Base-by-base conservation (phyloP, 1,140 invertebrate genomes). In the Caenorhabditis latens region DNA sequence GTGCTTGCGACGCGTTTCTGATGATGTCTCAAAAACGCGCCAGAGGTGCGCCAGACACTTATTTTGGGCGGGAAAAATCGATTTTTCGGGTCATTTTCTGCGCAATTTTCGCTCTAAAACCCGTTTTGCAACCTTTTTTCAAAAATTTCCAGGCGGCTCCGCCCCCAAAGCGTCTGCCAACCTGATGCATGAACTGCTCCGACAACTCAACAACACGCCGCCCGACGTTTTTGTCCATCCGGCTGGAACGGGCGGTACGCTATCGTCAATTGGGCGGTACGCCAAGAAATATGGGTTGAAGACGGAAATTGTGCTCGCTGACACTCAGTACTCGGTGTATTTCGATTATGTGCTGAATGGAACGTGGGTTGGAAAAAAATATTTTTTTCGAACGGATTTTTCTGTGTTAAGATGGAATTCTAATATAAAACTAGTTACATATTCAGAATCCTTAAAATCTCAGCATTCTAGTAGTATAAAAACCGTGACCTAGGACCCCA, bases 261-360 rank as follows among this genome's bases (percentile, higher is more conserved):
- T 91, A 16, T 88, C 90, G 3, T 91, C 91, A 21, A 84, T 91
- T 40, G 90, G 90, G 4, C 53, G 90, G 58, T 91, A 89, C 58
- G 67, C 86, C 19, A 84, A 84, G 84, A 91, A 91, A 61, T 91
- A 91, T 63, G 86, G 48, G 13, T 40, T 85, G 1, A 48, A 67
- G 0, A 91, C 90, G 4, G 21, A 89, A 46, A 83, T 91, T 40
- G 88, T 91, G 2, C 40, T 91, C 21, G 90, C 86, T 7, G 90
- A 91, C 50, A 87, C 90, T 4, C 84, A 91, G 48, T 90, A 67
- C 46, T 89, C 87, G 6, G 79, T 91, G 11, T 90, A 90, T 57
- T 91, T 85, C 55, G 90, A 91, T 75, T 90, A 91, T 50, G 90
- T 90, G 5, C 65, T 89, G 5, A 19, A 89, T 75, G 57, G 75